A percentile compares a stretch with the other conserved stretches of the same genome.
Conservation (phyloP, 1,140 invertebrate genomes). For the Belonocnema kinseyi region DNA sequence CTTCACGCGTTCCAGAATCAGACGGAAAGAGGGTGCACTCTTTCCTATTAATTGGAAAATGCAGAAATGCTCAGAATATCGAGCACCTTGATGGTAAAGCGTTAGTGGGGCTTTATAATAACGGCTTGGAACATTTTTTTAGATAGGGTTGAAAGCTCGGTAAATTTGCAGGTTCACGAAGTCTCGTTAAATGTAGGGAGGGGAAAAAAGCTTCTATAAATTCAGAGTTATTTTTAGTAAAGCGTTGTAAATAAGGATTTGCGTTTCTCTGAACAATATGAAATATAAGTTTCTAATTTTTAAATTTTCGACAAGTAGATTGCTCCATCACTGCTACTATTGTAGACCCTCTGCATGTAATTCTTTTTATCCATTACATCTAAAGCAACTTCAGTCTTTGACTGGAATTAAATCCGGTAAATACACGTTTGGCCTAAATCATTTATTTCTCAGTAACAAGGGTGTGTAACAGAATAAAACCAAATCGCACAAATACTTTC, state of each 20-base stretch:
- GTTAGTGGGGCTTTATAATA: background rate
- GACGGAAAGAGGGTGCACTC: constrained; percentile 23
- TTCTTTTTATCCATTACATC: background rate
- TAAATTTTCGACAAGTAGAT: no score
- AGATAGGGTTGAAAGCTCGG: background rate
- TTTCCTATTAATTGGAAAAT: constrained; percentile 38
- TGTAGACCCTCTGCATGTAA: no score
- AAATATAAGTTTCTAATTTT: no score
- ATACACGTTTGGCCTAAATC: constrained; percentile 7
- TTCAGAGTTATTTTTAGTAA: no score
- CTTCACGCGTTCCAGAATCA: constrained; percentile 1
- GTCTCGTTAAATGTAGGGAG: no score
- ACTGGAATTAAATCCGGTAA: background rate
- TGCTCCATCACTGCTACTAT: no score
- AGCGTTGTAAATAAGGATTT: no score
- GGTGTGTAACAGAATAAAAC: constrained; percentile 16
- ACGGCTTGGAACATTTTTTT: background rate
- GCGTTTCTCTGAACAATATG: no score
- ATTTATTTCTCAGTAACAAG: background rate
- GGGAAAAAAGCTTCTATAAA: no score
- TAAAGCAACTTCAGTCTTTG: background rate
- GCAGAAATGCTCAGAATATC: constrained; percentile 29
- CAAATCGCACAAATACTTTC: constrained; percentile 24
- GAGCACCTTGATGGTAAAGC: constrained; percentile 23
- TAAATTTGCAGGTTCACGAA: background rate